Conservation (phyloP, 2,797 vertebrate genomes). For the Luscinia megarhynchos region DNA sequence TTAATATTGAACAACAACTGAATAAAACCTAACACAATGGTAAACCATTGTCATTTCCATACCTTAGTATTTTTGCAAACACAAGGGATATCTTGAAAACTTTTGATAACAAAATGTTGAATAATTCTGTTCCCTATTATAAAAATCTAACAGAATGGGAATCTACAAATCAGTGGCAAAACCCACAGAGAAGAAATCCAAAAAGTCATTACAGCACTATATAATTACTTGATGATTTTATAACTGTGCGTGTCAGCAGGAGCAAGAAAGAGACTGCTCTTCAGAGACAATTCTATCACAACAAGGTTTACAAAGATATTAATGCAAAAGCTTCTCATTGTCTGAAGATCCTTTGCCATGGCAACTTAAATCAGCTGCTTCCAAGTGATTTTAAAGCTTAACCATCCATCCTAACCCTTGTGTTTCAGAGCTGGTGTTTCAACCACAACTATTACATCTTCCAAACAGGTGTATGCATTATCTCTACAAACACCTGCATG, state of each 20-base stretch:
- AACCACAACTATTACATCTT: slow-evolving; percentile 48
- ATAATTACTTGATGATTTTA: slow-evolving; percentile 80
- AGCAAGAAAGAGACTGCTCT: slow-evolving; percentile 60
- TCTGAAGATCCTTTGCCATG: slow-evolving; percentile 79
- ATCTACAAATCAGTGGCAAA: slow-evolving; percentile 54
- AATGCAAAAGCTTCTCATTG: slow-evolving; percentile 75
- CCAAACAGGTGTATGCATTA: slow-evolving; percentile 60
- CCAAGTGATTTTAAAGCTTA: slow-evolving; percentile 76
- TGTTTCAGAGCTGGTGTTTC: slow-evolving; percentile 52
- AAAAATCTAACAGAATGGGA: slow-evolving; percentile 62
- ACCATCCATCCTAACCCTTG: slow-evolving; percentile 46
- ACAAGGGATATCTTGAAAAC: neutral
- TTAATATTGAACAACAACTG: too few relatives aligned
- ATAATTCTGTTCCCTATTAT: slow-evolving; percentile 39
- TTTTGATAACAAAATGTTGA: slow-evolving; percentile 37
- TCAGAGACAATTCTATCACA: slow-evolving; percentile 74
- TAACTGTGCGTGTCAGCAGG: slow-evolving; percentile 61
- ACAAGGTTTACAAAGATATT: slow-evolving; percentile 72
- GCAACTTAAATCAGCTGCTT: slow-evolving; percentile 78
- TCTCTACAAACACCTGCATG: slow-evolving; percentile 61
- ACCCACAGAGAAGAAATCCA: slow-evolving; percentile 44
- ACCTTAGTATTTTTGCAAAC: neutral
- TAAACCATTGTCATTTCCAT: slow-evolving; percentile 14
- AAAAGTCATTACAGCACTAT: slow-evolving; percentile 67
- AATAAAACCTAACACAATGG: neutral